A percentile compares a stretch with the other conserved stretches of the same genome.
phyloP scores from a whole-genome alignment of 1,140 invertebrate species.

The Pogonognathellus flavescens region DNA sequence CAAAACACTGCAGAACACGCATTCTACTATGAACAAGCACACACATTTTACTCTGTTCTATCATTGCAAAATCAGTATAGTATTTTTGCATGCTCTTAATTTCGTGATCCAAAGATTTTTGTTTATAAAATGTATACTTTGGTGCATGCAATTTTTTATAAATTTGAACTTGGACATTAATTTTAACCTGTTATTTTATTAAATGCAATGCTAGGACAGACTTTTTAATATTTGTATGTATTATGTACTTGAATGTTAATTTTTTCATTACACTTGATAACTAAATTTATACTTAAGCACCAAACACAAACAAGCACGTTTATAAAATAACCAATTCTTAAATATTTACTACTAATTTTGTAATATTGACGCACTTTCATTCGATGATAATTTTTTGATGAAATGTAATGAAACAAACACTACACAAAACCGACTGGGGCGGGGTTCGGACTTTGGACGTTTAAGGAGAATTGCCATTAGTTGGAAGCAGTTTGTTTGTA shows the following conservation, averaged over 20 bases:
- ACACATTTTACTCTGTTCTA: neutral
- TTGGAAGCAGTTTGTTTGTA: neutral
- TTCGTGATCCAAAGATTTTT: neutral
- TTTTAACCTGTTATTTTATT: neutral
- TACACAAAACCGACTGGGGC: constrained; percentile 58
- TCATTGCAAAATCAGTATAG: neutral
- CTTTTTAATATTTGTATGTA: neutral
- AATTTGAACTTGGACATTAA: too few relatives aligned
- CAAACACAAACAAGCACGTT: constrained; percentile 64
- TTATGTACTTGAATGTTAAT: neutral
- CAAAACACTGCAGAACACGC: constrained; percentile 59
- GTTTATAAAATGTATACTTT: neutral
- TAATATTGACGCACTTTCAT: constrained; percentile 46
- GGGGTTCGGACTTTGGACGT: constrained; percentile 15
- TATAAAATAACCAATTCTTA: constrained; percentile 51
- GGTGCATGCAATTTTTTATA: too few relatives aligned
- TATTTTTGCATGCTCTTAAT: neutral
- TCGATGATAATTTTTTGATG: neutral
- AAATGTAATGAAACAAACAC: constrained; percentile 56
- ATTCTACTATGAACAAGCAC: constrained; percentile 45
- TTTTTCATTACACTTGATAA: constrained; percentile 44
- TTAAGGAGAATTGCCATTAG: neutral
- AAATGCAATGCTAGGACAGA: neutral
- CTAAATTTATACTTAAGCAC: constrained; percentile 58
- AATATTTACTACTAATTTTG: constrained; percentile 17